Base-by-base conservation (phyloP, 2,888 invertebrate species). In the Tetanocera ferruginea region DNA sequence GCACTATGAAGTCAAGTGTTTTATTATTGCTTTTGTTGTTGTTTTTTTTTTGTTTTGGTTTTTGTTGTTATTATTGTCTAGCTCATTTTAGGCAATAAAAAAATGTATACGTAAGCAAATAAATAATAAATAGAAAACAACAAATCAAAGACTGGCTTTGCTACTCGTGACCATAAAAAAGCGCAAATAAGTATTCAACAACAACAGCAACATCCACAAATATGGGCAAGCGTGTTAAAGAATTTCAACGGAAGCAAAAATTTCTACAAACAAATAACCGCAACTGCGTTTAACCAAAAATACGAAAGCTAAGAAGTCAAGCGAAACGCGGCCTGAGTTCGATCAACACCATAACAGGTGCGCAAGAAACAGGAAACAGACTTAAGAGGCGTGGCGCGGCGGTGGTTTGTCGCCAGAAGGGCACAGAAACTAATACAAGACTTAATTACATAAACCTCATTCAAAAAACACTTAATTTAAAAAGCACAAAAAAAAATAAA, bases 261-360 rank as follows among this genome's bases (percentile, higher is more conserved):
- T 75, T 75, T 75, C 75, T 75, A 75, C 66, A 75, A 75, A 75
- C 55, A 67, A 74, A 49, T 55, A 43, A 60, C 28, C 14, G n/a
- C 11, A 1, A 25, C 23, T 43, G 14, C 43, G 4, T 23, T 28
- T 25, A 60, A 60, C 3, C 25, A 1, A 55, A 55, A 5, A 14
- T 9, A 4, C 25, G 60, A 28, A 25, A 23, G 28, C 23, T 60
- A 28, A 28, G 25, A 5, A 60, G 14, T 60, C 60, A 8, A 60
- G 5, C 11, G 60, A 60, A 60, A 60, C 17, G 23, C 17, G 25
- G 28, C 14, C 14, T 11, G 5, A 60, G 28, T 60, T 14, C 2
- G 60, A 5, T 5, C 60, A 60, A 60, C 6, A 5, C 19, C 55
- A 19, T 55, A 25, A 23, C 5, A n/a, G 19, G 55, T 2, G 11